Evolutionary conservation across 2,797 vertebrate genomes (phyloP), one percentile per base, ranked within the genome.

Genomic region (Enoplosus armatus): DNA sequence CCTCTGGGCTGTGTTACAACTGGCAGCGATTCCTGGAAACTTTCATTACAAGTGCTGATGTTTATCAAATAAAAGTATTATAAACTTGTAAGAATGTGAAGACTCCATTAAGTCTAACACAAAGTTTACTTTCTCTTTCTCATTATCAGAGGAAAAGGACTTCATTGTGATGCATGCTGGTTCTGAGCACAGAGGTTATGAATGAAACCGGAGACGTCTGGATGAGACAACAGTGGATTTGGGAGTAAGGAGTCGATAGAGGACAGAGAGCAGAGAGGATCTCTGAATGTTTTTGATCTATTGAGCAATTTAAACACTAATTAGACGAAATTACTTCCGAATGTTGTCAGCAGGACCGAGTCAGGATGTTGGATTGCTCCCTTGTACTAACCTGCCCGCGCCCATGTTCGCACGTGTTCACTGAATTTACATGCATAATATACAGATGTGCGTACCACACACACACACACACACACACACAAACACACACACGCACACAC

Each of bases 261-360:
- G 79, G 59, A 73, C 51, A 39, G 29, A 54, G 12, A 18, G 18
- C 10, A 26, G 63, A 69, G 45, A 73, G 39, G 56, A 77, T 45
- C 61, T 66, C 33, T 24, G 47, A 79, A 78, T 80, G 77, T 63
- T 90, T 92, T 93, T 90, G 75, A 93, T 93, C 89, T 90, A 59
- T 73, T 67, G 58, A 85, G 81, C 81, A 84, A 89, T 93, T 90
- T 79, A 8, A 83, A 82, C 80, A 81, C 76, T 86, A 95, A 95
- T 95, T 87, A 88, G 76, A 79, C 65, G 2, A 93, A 95, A 95
- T 91, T 94, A 89, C 86, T 94, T 93, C 90, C 69, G 85, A 91
- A 94, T 94, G 93, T 92, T 88, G 85, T 88, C 87, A 72, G 58
- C 76, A 6, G 77, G 77, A 74, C 77, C 1, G 16, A 80, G 71